phyloP scores from a whole-genome alignment of 2,113 vertebrate species.

The Petroica traversi region DNA sequence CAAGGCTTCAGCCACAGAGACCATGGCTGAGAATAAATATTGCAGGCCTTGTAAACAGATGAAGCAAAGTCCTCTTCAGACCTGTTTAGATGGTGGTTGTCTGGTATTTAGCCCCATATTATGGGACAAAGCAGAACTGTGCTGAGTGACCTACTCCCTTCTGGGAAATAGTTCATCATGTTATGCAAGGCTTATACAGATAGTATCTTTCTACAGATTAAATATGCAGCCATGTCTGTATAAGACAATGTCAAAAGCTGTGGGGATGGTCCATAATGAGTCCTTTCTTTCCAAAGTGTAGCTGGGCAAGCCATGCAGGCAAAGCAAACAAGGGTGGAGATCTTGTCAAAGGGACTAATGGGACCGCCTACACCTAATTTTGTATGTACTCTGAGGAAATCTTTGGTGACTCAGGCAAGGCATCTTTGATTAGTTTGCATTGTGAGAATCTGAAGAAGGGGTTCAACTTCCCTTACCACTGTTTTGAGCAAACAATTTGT shows the following conservation, averaged over 20 bases:
- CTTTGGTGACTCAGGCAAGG: background rate
- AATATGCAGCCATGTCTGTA: background rate
- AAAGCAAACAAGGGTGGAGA: background rate
- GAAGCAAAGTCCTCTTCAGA: background rate
- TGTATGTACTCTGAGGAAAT: background rate
- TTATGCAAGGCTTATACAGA: background rate
- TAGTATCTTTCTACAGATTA: background rate
- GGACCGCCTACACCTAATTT: background rate
- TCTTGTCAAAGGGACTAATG: background rate
- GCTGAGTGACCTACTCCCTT: background rate
- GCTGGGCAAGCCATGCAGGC: background rate
- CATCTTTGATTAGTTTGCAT: background rate
- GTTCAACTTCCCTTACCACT: background rate
- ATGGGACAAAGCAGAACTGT: background rate
- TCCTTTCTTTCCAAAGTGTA: background rate
- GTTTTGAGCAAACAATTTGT: background rate
- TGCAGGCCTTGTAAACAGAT: background rate
- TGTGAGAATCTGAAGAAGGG: background rate
- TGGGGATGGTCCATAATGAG: background rate
- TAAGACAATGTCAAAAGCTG: background rate
- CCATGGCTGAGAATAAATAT: background rate
- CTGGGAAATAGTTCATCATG: background rate
- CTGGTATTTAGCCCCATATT: background rate
- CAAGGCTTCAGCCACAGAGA: background rate
- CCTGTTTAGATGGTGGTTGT: background rate